Conservation (phyloP, 92 coral and sea anemone species). For the Zoanthus gigantus region DNA sequence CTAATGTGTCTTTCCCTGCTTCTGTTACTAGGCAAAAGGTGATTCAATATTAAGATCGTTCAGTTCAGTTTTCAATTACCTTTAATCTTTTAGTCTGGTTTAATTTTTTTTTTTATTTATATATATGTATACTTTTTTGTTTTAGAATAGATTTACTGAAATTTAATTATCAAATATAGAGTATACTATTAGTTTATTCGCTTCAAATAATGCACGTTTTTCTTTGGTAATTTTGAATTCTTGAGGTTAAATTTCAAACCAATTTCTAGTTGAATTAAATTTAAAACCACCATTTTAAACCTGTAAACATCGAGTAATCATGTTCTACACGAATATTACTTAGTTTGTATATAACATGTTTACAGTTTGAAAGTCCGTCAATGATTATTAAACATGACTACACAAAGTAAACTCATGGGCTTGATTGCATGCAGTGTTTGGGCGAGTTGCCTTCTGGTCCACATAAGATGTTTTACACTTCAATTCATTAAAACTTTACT, state of each 20-base stretch:
- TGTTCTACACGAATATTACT: background rate
- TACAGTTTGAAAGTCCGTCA: background rate
- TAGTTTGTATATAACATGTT: background rate
- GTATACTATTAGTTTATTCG: too few relatives aligned
- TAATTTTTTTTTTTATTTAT: background rate
- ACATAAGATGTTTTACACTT: conserved; percentile 21
- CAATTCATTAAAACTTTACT: background rate
- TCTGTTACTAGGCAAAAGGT: background rate
- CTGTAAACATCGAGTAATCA: background rate
- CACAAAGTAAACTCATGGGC: background rate
- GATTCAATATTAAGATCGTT: background rate
- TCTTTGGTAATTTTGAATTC: too few relatives aligned
- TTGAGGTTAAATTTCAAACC: background rate
- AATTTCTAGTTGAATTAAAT: background rate
- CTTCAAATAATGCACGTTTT: background rate
- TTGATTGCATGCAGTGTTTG: background rate
- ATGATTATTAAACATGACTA: background rate
- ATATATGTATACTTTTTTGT: background rate
- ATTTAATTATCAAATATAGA: too few relatives aligned
- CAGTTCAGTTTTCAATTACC: background rate
- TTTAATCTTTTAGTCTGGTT: background rate
- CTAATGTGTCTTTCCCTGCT: background rate
- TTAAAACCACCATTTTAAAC: background rate
- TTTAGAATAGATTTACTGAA: too few relatives aligned
- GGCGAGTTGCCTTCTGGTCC: conserved; percentile 7